Percentiles rank a stretch among this genome's conserved stretches.
These are phyloP conservation scores for Atherinosoma microstoma DNA, from an alignment of 2,797 vertebrate genomes.

Conservation along the genomic window DNA sequence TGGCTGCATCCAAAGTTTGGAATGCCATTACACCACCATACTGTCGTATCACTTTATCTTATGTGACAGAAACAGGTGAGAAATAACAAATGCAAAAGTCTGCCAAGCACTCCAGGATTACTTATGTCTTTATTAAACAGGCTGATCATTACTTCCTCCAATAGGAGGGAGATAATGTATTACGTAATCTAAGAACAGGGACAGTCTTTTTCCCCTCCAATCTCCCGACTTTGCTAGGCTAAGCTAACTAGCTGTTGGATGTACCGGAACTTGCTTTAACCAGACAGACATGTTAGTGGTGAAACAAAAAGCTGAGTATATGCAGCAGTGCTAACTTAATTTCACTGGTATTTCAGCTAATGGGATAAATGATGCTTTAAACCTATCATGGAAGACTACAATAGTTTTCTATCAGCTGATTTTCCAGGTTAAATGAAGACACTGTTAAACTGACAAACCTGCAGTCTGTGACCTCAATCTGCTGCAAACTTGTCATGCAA, in stretches of 20 bases:
- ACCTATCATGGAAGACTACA: background rate
- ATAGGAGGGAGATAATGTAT: background rate
- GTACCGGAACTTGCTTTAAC: background rate
- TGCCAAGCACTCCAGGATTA: background rate
- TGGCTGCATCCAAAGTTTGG: background rate
- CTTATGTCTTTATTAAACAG: too few species aligned
- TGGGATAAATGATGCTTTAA: constrained; percentile 7
- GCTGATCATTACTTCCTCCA: background rate
- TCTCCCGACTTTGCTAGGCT: background rate
- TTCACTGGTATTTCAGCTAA: background rate
- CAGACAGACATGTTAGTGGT: background rate
- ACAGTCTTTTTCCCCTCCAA: background rate
- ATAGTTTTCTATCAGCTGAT: constrained; percentile 28
- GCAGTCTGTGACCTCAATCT: constrained; percentile 43
- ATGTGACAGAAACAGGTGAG: background rate
- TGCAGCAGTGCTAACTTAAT: background rate
- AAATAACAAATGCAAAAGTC: background rate
- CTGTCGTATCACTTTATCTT: background rate
- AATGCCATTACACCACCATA: background rate
- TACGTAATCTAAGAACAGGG: background rate
- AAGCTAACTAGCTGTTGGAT: background rate
- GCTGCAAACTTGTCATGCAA: constrained; percentile 40
- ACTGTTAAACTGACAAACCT: constrained; percentile 34
- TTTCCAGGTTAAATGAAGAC: constrained; percentile 58
- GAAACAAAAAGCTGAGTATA: background rate